A percentile compares a stretch with the other conserved stretches of the same genome.
These are phyloP conservation scores for Cololabis saira DNA, from an alignment of 2,113 vertebrate species.

Conservation along the genomic window DNA sequence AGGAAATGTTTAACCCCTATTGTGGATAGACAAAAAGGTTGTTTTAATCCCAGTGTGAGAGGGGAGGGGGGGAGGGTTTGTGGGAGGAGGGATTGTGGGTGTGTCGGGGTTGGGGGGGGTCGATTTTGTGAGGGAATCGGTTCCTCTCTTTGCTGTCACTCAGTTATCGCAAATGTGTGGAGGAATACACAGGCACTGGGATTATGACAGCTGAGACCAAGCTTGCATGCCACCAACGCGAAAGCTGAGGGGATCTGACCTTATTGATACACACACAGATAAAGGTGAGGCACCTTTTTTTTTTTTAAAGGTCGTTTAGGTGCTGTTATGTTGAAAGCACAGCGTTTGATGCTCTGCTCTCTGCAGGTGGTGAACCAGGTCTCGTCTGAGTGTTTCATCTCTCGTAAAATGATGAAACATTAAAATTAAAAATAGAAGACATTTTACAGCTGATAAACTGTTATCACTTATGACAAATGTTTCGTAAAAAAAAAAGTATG, in stretches of 20 bases:
- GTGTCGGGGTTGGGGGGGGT: constrained; percentile 29
- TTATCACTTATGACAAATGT: neutral
- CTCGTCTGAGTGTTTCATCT: neutral
- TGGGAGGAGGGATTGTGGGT: constrained; percentile 56
- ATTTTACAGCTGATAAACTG: no score
- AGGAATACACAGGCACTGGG: constrained; percentile 60
- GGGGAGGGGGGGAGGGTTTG: constrained; percentile 43
- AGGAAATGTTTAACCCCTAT: constrained; percentile 91
- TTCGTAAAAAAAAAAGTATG: neutral
- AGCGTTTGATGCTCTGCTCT: neutral
- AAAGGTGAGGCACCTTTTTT: constrained; percentile 54
- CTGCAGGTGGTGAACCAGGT: constrained; percentile 3
- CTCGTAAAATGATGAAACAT: neutral
- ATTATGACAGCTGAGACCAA: constrained; percentile 53
- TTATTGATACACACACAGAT: constrained; percentile 28
- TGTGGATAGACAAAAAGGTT: constrained; percentile 89
- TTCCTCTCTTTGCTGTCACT: constrained; percentile 61
- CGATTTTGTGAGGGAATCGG: constrained; percentile 51
- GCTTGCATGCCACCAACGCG: constrained; percentile 7
- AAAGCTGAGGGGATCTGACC: constrained; percentile 24
- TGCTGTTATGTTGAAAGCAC: neutral
- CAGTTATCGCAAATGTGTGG: constrained; percentile 49
- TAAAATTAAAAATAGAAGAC: no score
- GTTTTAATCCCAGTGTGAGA: constrained; percentile 88
- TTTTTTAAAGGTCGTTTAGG: neutral